A percentile compares a stretch with the other conserved stretches of the same genome.
These are phyloP conservation scores for Cactoblastis cactorum DNA, from an alignment of 2,888 invertebrate genomes.

Conservation along the genomic window DNA sequence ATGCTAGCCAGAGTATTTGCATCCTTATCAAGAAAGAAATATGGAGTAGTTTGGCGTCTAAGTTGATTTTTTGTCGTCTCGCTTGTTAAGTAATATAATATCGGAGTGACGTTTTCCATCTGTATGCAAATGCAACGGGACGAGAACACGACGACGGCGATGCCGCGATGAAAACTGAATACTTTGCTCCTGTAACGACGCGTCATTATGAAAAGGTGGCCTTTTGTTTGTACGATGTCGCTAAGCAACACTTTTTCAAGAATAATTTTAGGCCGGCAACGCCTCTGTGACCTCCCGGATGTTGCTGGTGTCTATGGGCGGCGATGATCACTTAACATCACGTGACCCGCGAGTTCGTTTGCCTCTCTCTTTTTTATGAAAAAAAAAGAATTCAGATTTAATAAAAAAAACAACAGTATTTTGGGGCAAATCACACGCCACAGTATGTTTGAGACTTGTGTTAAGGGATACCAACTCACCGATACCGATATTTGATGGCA, in stretches of 20 bases:
- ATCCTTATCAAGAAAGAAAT: conserved; percentile 21
- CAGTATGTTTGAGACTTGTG: too few species aligned
- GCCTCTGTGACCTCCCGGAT: too few species aligned
- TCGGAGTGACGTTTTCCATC: conserved; percentile 62
- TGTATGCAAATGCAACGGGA: conserved; percentile 61
- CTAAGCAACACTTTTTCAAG: neutral
- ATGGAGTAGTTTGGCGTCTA: conserved; percentile 19
- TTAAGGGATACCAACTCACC: too few species aligned
- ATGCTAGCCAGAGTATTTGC: conserved; percentile 22
- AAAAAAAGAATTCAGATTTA: too few species aligned
- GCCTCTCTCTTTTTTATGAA: too few species aligned
- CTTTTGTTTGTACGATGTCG: neutral
- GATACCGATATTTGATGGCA: too few species aligned
- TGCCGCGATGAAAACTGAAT: conserved; percentile 21
- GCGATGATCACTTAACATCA: too few species aligned
- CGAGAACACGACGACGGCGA: conserved; percentile 23
- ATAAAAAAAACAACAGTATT: too few species aligned
- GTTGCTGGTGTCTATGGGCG: too few species aligned
- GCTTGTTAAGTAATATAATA: conserved; percentile 53
- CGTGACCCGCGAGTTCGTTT: too few species aligned
- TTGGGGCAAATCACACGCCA: too few species aligned
- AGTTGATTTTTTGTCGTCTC: conserved; percentile 32
- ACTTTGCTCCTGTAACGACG: conserved; percentile 12
- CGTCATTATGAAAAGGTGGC: conserved; percentile 6
- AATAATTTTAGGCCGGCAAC: too few species aligned